These are phyloP conservation scores for Theodoxus fluviatilis DNA, from an alignment of 2,888 invertebrate genomes.

Conservation along the genomic window DNA sequence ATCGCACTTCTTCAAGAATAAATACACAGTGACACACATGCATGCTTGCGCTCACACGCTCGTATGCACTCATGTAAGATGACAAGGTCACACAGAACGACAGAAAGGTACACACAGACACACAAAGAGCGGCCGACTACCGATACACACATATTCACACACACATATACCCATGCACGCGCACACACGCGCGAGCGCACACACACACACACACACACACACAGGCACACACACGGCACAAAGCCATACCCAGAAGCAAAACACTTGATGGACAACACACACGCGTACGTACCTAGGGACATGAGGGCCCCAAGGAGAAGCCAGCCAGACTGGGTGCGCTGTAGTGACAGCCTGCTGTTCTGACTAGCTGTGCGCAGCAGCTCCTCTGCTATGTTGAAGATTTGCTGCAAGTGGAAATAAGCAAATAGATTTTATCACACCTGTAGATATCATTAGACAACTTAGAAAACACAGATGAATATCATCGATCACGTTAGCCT, in stretches of 20 bases:
- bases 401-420: slow-evolving; percentile 21
- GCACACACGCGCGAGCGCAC: background rate
- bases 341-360: background rate
- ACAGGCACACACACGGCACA: background rate
- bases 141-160: background rate
- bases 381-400: background rate
- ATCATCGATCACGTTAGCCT: background rate
- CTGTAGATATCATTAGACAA: background rate
- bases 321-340: slow-evolving; percentile 80
- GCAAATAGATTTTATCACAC: background rate
- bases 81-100: background rate
- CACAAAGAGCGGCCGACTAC: background rate
- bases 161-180: background rate
- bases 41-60: too few species aligned
- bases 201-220: background rate
- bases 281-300: slow-evolving; percentile 77
- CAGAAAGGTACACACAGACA: slow-evolving; percentile 4
- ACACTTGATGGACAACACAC: background rate
- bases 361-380: slow-evolving; percentile 73
- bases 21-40: too few species aligned
- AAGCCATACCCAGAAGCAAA: background rate
- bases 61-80: too few species aligned
- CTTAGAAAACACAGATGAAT: background rate
- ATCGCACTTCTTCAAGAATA: background rate
- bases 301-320: slow-evolving; percentile 94